A percentile compares a stretch with the other conserved stretches of the same genome.
Evolutionary conservation across 1,140 invertebrate species (phyloP).

Genomic region (Pseudoatta argentina): DNA sequence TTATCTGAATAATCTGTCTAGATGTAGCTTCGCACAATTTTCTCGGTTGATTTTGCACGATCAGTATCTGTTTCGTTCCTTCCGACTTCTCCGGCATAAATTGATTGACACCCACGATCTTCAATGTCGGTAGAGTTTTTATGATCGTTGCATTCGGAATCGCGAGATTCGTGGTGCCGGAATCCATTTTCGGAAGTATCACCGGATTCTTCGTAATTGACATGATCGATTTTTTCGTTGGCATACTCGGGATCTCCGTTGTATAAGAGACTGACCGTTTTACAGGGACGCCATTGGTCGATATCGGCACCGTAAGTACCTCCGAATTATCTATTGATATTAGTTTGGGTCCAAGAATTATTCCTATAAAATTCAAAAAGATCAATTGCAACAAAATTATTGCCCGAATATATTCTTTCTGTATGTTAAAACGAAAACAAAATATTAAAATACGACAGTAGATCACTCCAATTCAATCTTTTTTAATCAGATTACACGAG

Average conservation of each 20-base stretch:
- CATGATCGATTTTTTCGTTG: conserved; percentile 54
- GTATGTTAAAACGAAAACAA: background rate
- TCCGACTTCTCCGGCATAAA: conserved; percentile 65
- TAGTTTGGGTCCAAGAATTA: conserved; percentile 77
- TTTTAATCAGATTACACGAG: background rate
- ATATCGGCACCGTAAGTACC: conserved; percentile 30
- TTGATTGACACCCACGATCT: conserved; percentile 72
- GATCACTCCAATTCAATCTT: background rate
- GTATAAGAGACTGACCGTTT: conserved; percentile 42
- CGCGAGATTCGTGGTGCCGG: conserved; percentile 47
- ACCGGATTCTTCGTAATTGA: conserved; percentile 71
- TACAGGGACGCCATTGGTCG: conserved; percentile 16
- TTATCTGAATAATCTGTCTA: conserved; percentile 76
- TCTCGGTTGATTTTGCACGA: conserved; percentile 69
- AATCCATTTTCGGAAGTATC: conserved; percentile 79
- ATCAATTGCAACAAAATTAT: background rate
- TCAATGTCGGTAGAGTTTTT: conserved; percentile 68
- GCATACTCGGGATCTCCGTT: conserved; percentile 28
- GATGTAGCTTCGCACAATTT: conserved; percentile 59
- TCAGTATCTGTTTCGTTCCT: conserved; percentile 73
- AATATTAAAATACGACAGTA: background rate
- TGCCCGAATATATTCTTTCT: background rate
- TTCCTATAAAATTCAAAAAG: conserved; percentile 60
- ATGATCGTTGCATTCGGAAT: conserved; percentile 63
- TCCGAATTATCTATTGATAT: conserved; percentile 73